Evolutionary conservation across 2,888 invertebrate species (phyloP).

Genomic region (Mesochorus sp.): DNA sequence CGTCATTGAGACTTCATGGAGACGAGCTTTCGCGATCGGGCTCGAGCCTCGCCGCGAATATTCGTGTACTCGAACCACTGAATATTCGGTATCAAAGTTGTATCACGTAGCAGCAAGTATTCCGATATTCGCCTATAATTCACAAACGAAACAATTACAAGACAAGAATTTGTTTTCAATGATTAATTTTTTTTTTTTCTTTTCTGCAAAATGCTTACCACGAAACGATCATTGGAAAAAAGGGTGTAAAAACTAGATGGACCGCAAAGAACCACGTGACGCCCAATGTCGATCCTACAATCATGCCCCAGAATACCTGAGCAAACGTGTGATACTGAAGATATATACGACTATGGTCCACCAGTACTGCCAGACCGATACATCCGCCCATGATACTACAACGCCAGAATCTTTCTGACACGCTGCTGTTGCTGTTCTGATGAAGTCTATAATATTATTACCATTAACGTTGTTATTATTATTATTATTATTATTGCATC

Average conservation of each 20-base stretch:
- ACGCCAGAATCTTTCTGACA: conserved; percentile 90
- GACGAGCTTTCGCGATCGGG: conserved; percentile 90
- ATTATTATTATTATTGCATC: not conserved
- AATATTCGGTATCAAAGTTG: conserved; percentile 95
- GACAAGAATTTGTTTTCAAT: not conserved
- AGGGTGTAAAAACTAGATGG: conserved; percentile 90
- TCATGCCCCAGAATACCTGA: conserved; percentile 91
- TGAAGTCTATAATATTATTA: conserved; percentile 87
- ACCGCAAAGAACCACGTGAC: conserved; percentile 92
- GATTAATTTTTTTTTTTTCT: not conserved
- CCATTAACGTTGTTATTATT: not conserved
- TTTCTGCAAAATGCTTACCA: conserved; percentile 85
- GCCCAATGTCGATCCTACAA: conserved; percentile 89
- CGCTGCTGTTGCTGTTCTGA: conserved; percentile 90
- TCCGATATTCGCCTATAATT: conserved; percentile 91
- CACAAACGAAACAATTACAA: not conserved
- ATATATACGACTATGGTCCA: conserved; percentile 90
- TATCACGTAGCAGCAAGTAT: conserved; percentile 92
- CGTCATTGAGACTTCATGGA: conserved; percentile 93
- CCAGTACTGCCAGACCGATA: conserved; percentile 84
- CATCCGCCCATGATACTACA: conserved; percentile 86
- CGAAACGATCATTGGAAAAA: conserved; percentile 92
- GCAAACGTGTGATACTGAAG: conserved; percentile 92
- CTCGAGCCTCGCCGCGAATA: conserved; percentile 91
- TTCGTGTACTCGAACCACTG: conserved; percentile 97